Percentiles rank a stretch among this genome's conserved stretches.
phyloP scores from a whole-genome alignment of 2,888 invertebrate genomes.

The Fissipunctia ypsillon region DNA sequence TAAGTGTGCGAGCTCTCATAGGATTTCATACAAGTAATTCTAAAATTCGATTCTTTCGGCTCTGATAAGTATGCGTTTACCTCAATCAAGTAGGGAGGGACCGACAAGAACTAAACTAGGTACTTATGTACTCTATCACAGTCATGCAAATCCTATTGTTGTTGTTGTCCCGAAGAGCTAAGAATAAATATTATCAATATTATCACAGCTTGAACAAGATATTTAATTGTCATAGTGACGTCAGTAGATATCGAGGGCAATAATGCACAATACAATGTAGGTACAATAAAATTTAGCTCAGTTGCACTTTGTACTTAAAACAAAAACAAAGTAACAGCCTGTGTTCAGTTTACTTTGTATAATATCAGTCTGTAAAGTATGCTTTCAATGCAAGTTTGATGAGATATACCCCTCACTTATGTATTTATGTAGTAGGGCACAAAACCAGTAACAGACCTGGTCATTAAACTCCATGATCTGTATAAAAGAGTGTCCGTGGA shows the following conservation, averaged over 20 bases:
- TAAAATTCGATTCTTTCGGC: too few species aligned
- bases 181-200: conserved; percentile 22
- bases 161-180: background rate
- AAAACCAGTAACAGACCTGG: background rate
- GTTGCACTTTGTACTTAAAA: background rate
- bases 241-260: conserved; percentile 3
- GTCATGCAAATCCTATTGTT: background rate
- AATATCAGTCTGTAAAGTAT: background rate
- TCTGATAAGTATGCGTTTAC: too few species aligned
- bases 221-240: background rate
- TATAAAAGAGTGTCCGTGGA: background rate
- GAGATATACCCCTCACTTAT: background rate
- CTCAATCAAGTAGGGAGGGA: background rate
- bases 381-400: background rate
- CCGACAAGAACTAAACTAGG: background rate
- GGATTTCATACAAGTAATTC: too few species aligned
- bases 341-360: background rate
- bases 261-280: background rate
- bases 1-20: too few species aligned
- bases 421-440: background rate
- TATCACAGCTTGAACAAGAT: conserved; percentile 14
- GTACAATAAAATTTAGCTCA: background rate
- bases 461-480: background rate
- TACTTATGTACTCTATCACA: background rate
- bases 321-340: background rate